A percentile compares a stretch with the other conserved stretches of the same genome.
Evolutionary conservation across 2,113 vertebrate species (phyloP).

Genomic region (Calyptommatus sinebrachiatus): DNA sequence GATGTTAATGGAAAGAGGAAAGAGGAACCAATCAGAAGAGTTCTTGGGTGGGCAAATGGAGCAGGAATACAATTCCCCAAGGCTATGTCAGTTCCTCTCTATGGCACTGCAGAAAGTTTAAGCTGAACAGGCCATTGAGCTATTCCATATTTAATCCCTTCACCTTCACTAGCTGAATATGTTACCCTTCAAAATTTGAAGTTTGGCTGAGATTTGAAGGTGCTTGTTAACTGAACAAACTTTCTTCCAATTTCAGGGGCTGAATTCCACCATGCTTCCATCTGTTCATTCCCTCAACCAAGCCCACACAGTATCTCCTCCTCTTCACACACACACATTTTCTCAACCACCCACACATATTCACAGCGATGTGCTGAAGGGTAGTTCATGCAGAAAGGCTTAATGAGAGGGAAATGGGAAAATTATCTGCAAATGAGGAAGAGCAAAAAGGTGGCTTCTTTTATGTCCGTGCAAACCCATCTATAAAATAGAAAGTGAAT

Average conservation of each 20-base stretch:
- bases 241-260: not conserved
- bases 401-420: not conserved
- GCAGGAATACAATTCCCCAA: too few relatives aligned
- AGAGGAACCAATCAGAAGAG: too few relatives aligned
- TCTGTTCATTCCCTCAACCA: constrained; percentile 11
- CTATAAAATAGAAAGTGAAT: not conserved
- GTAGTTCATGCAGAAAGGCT: not conserved
- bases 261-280: constrained; percentile 8
- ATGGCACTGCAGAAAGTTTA: too few relatives aligned
- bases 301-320: constrained; percentile 4
- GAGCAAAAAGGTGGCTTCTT: not conserved
- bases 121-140: too few relatives aligned
- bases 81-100: too few relatives aligned
- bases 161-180: not conserved
- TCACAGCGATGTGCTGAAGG: not conserved
- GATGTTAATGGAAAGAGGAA: too few relatives aligned
- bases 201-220: not conserved
- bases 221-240: not conserved
- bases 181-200: not conserved
- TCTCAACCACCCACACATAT: not conserved
- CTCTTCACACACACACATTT: not conserved
- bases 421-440: not conserved
- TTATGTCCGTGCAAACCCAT: not conserved
- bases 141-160: not conserved
- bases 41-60: too few relatives aligned